Conservation (phyloP, 1,140 invertebrate genomes). For the Cotesia glomerata region DNA sequence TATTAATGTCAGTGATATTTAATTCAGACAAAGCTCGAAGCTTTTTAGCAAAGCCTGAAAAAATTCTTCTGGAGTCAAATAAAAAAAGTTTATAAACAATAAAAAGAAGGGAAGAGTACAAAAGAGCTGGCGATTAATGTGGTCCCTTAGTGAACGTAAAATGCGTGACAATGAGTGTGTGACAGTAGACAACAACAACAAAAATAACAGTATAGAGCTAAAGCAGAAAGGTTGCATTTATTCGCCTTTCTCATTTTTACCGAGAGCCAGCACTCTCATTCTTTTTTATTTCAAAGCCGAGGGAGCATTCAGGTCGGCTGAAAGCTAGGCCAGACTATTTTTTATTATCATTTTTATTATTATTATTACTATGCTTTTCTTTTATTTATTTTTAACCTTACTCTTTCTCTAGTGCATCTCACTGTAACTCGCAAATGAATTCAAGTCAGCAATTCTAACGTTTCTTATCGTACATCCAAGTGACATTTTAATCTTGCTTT, state of each 20-base stretch:
- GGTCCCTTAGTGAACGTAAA: constrained; percentile 13
- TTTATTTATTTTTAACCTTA: neutral
- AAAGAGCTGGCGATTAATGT: neutral
- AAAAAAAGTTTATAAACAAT: neutral
- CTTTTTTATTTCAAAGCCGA: constrained; percentile 25
- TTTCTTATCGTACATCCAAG: constrained; percentile 4
- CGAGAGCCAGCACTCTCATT: constrained; percentile 1
- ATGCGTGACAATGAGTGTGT: constrained; percentile 27
- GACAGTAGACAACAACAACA: neutral
- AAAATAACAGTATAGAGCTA: neutral
- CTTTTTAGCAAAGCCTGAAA: too few species aligned
- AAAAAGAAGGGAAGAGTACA: neutral
- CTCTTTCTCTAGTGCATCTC: neutral
- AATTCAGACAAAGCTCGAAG: too few species aligned
- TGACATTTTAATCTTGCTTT: constrained; percentile 8
- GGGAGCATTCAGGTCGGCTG: constrained; percentile 23
- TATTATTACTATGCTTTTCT: neutral
- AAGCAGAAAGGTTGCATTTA: constrained; percentile 13
- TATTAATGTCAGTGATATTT: too few species aligned
- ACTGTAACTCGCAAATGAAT: constrained; percentile 7
- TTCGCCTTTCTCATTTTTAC: constrained; percentile 1
- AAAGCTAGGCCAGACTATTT: constrained; percentile 11
- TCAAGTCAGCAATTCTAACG: constrained; percentile 7
- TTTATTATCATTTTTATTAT: neutral
- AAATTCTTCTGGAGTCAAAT: neutral